phyloP scores from a whole-genome alignment of 2,888 invertebrate species.

The Chalcosyrphus nemorum region DNA sequence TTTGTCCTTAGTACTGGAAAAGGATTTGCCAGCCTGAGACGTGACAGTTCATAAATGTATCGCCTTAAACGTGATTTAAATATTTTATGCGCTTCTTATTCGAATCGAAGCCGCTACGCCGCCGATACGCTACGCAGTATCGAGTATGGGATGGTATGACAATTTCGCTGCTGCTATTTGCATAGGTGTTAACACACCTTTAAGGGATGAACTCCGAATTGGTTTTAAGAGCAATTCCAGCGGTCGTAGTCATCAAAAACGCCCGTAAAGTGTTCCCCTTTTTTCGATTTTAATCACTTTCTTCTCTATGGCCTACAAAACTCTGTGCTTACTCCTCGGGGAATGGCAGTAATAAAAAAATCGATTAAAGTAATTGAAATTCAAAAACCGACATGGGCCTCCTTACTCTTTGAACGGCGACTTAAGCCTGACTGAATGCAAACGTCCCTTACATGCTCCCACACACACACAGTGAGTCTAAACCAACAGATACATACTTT shows the following conservation, averaged over 20 bases:
- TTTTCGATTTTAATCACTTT: constrained; percentile 57
- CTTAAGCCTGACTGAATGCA: not conserved
- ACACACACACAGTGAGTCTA: not conserved
- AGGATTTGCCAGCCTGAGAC: constrained; percentile 69
- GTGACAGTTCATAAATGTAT: constrained; percentile 73
- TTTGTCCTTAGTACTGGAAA: constrained; percentile 68
- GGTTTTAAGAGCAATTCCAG: constrained; percentile 36
- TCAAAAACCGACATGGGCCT: constrained; percentile 15
- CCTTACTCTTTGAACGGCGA: not conserved
- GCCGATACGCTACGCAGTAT: constrained; percentile 67
- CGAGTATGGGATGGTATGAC: constrained; percentile 44
- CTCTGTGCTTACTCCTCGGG: not conserved
- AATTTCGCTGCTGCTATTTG: constrained; percentile 62
- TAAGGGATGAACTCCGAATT: constrained; percentile 44
- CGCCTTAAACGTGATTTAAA: constrained; percentile 73
- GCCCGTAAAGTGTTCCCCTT: constrained; percentile 54
- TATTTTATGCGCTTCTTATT: constrained; percentile 72
- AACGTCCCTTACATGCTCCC: not conserved
- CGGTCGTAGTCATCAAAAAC: constrained; percentile 42
- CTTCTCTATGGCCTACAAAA: constrained; percentile 3
- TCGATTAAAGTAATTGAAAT: constrained; percentile 64
- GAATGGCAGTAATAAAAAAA: constrained; percentile 43
- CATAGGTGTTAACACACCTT: constrained; percentile 68
- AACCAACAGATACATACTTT: not conserved
- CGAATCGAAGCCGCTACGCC: constrained; percentile 59